Evolutionary conservation across 2,888 invertebrate genomes (phyloP).

Genomic region (Coecobrya sp.): DNA sequence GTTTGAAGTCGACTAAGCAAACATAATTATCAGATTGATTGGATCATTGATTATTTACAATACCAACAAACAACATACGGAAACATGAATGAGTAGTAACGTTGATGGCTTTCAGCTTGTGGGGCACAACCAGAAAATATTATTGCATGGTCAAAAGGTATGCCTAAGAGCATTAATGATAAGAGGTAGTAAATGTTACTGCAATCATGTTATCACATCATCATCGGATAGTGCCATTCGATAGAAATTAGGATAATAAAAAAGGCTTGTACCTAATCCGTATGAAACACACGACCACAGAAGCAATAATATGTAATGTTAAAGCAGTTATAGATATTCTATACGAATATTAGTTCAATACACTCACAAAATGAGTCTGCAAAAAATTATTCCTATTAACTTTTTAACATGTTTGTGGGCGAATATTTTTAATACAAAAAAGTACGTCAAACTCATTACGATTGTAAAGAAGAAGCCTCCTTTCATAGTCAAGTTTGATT

Average conservation of each 20-base stretch:
- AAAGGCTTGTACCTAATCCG: background rate
- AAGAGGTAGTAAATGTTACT: slow-evolving; percentile 16
- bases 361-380: background rate
- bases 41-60: slow-evolving; percentile 80
- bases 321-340: background rate
- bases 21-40: slow-evolving; percentile 84
- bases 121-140: background rate
- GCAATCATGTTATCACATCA: slow-evolving; percentile 12
- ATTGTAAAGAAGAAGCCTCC: no score
- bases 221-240: slow-evolving; percentile 27
- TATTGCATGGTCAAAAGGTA: slow-evolving; percentile 1
- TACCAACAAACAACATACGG: slow-evolving; percentile 51
- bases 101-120: slow-evolving; percentile 4
- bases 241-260: slow-evolving; percentile 46
- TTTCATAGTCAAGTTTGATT: no score
- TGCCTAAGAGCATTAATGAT: background rate
- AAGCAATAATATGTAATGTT: background rate
- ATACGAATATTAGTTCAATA: background rate
- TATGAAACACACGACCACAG: background rate
- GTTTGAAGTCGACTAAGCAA: slow-evolving; percentile 73
- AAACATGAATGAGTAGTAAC: slow-evolving; percentile 21
- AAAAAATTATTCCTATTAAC: no score
- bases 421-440: no score
- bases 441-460: no score
- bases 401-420: no score